Evolutionary conservation across 1,140 invertebrate species (phyloP), one percentile per base, ranked within the genome.

Genomic region (Oncopeltus fasciatus): DNA sequence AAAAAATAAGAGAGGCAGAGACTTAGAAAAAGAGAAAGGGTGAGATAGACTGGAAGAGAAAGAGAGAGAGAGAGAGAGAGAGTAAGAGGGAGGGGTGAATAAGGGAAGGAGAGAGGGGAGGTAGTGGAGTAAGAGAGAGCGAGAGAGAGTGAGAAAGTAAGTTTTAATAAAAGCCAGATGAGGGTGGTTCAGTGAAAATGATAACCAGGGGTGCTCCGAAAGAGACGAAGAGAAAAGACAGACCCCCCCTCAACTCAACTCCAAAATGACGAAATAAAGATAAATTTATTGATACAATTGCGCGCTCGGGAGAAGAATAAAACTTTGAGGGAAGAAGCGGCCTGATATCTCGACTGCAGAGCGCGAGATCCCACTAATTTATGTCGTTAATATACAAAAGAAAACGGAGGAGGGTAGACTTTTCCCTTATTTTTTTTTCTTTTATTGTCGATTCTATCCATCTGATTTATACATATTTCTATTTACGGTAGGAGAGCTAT

Each of bases 251-350:
- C 47, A 8, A 8, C 18, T 57, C 27, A 8, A 12, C 53, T n/a
- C 21, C 11, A 24, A 29, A 60, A 60, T 60, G 59, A 60, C 59
- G 59, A 29, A 60, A 60, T 60, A 60, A 60, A 60, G 31, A 46
- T 60, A 46, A 60, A 60, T 60, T 60, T 60, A 60, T 60, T 46
- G 59, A 60, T 43, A 43, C 59, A 46, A 46, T 28, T 46, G 59
- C 26, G 57, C 28, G 12, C 26, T 38, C 31, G 31, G 31, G 59
- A 18, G 21, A 21, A 21, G 27, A 46, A 20, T 16, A 11, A 58
- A 58, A 58, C 27, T 27, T 58, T 29, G n/a, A n/a, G n/a, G n/a
- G n/a, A n/a, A n/a, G n/a, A n/a, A n/a, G n/a, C n/a, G n/a, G n/a
- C n/a, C n/a, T n/a, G n/a, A n/a, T n/a, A n/a, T n/a, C n/a, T 46